Evolutionary conservation across 2,888 invertebrate genomes (phyloP).

Genomic region (Trissonchulus latispiculum): DNA sequence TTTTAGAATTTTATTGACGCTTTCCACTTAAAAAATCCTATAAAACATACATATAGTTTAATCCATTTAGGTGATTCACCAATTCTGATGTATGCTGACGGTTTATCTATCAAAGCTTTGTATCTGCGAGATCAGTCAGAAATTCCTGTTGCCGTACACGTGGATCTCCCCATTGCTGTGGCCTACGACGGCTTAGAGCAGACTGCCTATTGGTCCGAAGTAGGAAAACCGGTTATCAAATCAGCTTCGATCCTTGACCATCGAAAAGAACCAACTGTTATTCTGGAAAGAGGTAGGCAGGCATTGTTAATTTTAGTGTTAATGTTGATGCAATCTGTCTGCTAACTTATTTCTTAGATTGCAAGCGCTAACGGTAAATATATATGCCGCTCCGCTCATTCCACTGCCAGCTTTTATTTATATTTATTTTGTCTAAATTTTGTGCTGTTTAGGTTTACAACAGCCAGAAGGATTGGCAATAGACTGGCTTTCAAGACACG

Average conservation of each 20-base stretch:
- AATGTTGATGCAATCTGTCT: too few species aligned
- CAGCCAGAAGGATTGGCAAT: constrained; percentile 8
- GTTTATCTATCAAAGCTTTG: background rate
- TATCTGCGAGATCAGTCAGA: background rate
- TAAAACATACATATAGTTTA: too few species aligned
- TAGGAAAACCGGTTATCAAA: background rate
- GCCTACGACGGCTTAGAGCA: background rate
- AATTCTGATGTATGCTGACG: background rate
- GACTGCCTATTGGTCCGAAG: background rate
- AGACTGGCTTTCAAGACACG: constrained; percentile 1
- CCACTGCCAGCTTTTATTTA: too few species aligned
- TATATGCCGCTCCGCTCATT: too few species aligned
- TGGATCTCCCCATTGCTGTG: background rate
- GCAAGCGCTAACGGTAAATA: too few species aligned
- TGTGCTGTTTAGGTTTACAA: background rate
- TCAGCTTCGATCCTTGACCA: background rate
- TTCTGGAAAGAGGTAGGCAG: too few species aligned
- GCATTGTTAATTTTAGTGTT: too few species aligned
- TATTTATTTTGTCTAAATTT: background rate
- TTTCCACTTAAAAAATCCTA: too few species aligned
- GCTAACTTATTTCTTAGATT: too few species aligned
- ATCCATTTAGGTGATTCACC: constrained; percentile 15
- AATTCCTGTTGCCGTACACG: background rate
- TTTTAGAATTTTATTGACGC: too few species aligned
- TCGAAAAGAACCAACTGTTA: background rate